Base-by-base conservation (phyloP, 2,888 invertebrate species). In the Polydrusus cervinus region DNA sequence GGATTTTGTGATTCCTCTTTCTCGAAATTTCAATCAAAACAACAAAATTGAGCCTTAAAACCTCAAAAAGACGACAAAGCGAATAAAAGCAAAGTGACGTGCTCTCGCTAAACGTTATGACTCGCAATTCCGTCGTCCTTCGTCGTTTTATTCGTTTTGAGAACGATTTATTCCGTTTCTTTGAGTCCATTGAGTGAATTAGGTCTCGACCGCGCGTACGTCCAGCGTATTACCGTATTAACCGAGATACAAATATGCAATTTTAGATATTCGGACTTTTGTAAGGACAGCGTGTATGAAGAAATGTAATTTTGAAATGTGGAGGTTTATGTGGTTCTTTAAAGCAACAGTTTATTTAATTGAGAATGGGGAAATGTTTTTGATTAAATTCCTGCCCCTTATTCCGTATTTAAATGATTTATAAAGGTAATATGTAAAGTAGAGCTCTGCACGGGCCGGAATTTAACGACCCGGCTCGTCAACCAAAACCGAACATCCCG, bases 171-270 rank as follows among this genome's bases (percentile, higher is more conserved):
- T 75, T 75, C 75, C 68, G 53, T 75, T 75, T 75, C 75, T 75
- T 75, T 75, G 75, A 75, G 75, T 72, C 43, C 62, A 71, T 55
- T 72, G 75, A 75, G 75, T 68, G 75, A 75, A 75, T 75, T 72
- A 75, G 68, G 62, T 71, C 62, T 40, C 40, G 68, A 65, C 65
- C 61, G 49, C 53, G 80, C 79, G 80, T 81, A 82, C 81, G 84
- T 84, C 83, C 84, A 80, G 82, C 82, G 81, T 82, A 81, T 83
- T 84, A 83, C 82, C 80, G 81, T 82, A 83, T 81, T 82, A 82
- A 30, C 78, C 76, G 80, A 80, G 80, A 83, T 82, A 82, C 81
- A 82, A 83, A 83, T 82, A 84, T 84, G 83, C 84, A 83, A 84
- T 85, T 84, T 82, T 78, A 34, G 78, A 77, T 80, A 79, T 78